Evolutionary conservation across 2,888 invertebrate species (phyloP).

Genomic region (Oscheius sp.): DNA sequence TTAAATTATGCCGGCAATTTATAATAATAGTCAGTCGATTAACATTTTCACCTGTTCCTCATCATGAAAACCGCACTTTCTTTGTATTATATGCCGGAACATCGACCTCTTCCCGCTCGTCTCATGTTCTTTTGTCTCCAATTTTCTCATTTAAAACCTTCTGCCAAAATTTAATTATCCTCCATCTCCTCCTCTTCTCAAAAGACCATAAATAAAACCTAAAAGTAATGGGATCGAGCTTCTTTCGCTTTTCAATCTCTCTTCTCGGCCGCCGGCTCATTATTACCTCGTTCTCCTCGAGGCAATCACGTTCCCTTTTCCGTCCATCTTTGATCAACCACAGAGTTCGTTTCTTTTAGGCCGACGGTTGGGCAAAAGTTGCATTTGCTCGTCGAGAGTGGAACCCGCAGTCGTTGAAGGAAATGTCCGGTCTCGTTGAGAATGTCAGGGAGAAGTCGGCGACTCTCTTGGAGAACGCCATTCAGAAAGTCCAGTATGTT

Average conservation of each 20-base stretch:
- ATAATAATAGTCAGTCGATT: too few species aligned
- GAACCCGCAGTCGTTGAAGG: background rate
- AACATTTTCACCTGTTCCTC: too few species aligned
- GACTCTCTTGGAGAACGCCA: conserved; percentile 13
- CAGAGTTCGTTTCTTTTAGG: background rate
- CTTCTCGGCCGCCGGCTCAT: conserved; percentile 5
- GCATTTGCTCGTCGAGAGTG: conserved; percentile 15
- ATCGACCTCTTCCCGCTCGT: too few species aligned
- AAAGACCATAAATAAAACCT: background rate
- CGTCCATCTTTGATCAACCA: too few species aligned
- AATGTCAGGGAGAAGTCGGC: conserved; percentile 3
- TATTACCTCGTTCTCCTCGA: conserved; percentile 8
- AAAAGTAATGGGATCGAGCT: conserved; percentile 1
- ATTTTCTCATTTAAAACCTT: too few species aligned
- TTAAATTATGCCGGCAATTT: too few species aligned
- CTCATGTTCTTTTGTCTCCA: too few species aligned
- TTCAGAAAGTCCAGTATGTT: conserved; percentile 27
- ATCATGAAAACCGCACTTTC: too few species aligned
- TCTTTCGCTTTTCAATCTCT: conserved; percentile 21
- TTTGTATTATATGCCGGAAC: too few species aligned
- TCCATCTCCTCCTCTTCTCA: background rate
- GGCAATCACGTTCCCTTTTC: background rate
- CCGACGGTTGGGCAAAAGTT: conserved; percentile 33
- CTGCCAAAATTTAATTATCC: too few species aligned
- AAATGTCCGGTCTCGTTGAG: conserved; percentile 12